Evolutionary conservation across 2,888 invertebrate genomes (phyloP).

Genomic region (Onchidella celtica): DNA sequence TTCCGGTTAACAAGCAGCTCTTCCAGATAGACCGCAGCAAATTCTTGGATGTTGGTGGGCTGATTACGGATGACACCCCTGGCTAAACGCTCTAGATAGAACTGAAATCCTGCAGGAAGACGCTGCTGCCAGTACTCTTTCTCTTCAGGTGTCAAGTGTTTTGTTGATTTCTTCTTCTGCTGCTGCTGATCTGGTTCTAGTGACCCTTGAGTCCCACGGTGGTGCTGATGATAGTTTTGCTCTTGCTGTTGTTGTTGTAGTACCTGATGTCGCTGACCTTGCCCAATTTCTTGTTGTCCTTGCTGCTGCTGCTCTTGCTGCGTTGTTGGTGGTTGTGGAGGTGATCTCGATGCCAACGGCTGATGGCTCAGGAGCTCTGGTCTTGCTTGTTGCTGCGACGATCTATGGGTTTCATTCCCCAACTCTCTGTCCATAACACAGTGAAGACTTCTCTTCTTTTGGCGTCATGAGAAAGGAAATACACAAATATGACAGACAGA

Average conservation of each 20-base stretch:
- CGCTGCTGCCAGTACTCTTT: constrained; percentile 60
- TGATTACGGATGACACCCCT: constrained; percentile 60
- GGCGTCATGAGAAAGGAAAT: no score
- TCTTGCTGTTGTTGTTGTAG: background rate
- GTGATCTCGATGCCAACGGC: background rate
- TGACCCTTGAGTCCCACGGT: background rate
- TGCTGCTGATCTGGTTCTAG: constrained; percentile 4
- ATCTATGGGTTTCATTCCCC: background rate
- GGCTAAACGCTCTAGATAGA: constrained; percentile 60
- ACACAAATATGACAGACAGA: no score
- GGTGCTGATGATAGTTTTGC: background rate
- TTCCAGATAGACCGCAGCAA: constrained; percentile 60
- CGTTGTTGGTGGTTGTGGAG: background rate
- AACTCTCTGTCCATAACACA: background rate
- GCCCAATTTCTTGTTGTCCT: background rate
- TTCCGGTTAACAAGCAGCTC: constrained; percentile 58
- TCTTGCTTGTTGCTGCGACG: background rate
- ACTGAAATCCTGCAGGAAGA: constrained; percentile 62
- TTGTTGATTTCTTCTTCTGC: background rate
- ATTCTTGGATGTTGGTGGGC: constrained; percentile 57
- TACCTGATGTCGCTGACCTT: background rate
- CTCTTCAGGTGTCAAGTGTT: constrained; percentile 47
- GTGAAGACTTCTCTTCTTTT: no score
- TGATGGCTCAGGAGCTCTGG: background rate
- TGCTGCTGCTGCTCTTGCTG: background rate